These are phyloP conservation scores for Polymixis lichenea DNA, from an alignment of 2,888 invertebrate species.

Conservation along the genomic window DNA sequence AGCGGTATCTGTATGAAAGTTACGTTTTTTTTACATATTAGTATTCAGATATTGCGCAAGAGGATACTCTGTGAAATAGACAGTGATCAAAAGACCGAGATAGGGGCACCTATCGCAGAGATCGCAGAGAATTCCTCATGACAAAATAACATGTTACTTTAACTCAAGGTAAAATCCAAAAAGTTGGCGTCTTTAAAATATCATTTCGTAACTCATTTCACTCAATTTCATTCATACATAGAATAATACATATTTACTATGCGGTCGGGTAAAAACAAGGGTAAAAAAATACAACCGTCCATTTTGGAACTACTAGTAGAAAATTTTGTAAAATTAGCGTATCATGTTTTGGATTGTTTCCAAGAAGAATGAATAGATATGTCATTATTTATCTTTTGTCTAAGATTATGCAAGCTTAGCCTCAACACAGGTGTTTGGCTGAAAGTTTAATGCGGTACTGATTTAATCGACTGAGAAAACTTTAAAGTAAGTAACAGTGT, in stretches of 20 bases:
- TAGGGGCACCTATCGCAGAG: background rate
- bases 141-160: background rate
- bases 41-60: background rate
- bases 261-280: background rate
- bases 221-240: too few species aligned
- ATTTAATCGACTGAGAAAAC: background rate
- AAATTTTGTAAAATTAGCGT: background rate
- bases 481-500: background rate
- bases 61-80: background rate
- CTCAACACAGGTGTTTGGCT: background rate
- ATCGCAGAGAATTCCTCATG: too few species aligned
- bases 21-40: background rate
- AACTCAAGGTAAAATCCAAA: too few species aligned
- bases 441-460: too few species aligned
- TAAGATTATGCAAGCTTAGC: background rate
- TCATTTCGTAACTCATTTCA: too few species aligned
- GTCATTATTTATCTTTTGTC: background rate
- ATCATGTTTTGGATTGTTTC: background rate
- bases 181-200: too few species aligned
- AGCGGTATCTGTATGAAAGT: background rate
- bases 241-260: slow-evolving; percentile 6
- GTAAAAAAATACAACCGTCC: background rate
- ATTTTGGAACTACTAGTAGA: background rate
- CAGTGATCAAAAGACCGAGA: background rate
- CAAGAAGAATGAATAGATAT: slow-evolving; percentile 6